Conservation (phyloP, 2,797 vertebrate genomes). For the Pyrrhura leucotis region DNA sequence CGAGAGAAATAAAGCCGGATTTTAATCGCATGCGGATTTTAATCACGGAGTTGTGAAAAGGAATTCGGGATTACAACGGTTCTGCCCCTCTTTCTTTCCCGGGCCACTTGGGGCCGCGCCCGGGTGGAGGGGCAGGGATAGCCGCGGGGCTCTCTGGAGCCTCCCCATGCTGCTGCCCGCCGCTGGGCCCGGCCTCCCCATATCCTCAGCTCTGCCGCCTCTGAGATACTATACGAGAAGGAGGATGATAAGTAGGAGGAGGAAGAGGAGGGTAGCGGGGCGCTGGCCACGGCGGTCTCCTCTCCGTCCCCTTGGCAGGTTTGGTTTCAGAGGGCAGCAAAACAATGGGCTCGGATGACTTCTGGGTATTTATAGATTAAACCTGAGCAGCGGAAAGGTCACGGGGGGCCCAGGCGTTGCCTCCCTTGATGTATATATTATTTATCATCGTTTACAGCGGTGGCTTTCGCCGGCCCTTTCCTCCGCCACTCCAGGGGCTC, state of each 20-base stretch:
- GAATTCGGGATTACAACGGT: not conserved
- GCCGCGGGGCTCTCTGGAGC: not conserved
- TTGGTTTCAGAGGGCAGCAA: conserved; percentile 49
- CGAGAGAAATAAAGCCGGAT: not conserved
- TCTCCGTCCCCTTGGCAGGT: not conserved
- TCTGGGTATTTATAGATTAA: conserved; percentile 52
- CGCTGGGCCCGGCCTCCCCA: not conserved
- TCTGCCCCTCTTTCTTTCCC: not conserved
- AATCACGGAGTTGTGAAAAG: not conserved
- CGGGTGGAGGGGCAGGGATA: not conserved
- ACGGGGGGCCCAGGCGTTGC: not conserved
- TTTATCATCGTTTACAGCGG: not conserved
- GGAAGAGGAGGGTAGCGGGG: not conserved
- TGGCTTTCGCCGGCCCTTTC: not conserved
- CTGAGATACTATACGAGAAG: not conserved
- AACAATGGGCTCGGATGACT: conserved; percentile 50
- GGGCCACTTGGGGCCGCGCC: not conserved
- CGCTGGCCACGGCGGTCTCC: not conserved
- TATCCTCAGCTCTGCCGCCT: not conserved
- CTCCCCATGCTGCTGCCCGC: not conserved
- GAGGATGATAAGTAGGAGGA: not conserved
- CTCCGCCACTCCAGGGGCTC: not conserved
- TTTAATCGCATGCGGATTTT: not conserved
- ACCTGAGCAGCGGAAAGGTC: conserved; percentile 35
- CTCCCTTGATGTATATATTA: not conserved